phyloP scores from a whole-genome alignment of 2,797 vertebrate genomes.

The Xenopus petersii region DNA sequence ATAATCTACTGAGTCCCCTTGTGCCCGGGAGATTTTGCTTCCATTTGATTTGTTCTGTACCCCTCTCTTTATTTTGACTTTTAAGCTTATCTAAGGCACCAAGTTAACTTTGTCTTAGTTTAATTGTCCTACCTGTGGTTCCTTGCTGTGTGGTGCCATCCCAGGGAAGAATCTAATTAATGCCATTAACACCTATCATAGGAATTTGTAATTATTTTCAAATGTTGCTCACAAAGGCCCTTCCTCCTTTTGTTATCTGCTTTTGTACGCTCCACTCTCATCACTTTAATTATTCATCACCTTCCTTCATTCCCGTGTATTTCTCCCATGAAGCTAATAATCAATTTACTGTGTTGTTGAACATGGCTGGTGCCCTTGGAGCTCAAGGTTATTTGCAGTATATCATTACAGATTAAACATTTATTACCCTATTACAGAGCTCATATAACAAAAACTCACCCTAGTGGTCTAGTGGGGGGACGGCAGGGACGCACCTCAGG shows the following conservation, averaged over 20 bases:
- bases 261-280: not conserved
- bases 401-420: slow-evolving; percentile 21
- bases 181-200: not conserved
- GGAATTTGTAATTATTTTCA: slow-evolving; percentile 7
- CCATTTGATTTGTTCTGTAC: not conserved
- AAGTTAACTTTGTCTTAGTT: not conserved
- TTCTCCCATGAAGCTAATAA: not conserved
- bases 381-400: slow-evolving; percentile 21
- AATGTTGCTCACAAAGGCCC: not conserved
- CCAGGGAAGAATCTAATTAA: not conserved
- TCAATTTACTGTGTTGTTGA: slow-evolving; percentile 10
- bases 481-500: no score
- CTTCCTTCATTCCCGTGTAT: not conserved
- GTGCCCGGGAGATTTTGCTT: no score
- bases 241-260: not conserved
- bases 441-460: no score
- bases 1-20: not conserved
- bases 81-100: not conserved
- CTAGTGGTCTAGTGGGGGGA: no score
- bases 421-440: slow-evolving; percentile 2
- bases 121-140: not conserved
- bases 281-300: slow-evolving; percentile 23
- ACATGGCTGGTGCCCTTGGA: slow-evolving; percentile 9
- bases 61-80: no score
- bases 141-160: not conserved